A percentile compares a stretch with the other conserved stretches of the same genome.
Conservation (phyloP, 2,113 vertebrate species). For the Callospermophilus lateralis region DNA sequence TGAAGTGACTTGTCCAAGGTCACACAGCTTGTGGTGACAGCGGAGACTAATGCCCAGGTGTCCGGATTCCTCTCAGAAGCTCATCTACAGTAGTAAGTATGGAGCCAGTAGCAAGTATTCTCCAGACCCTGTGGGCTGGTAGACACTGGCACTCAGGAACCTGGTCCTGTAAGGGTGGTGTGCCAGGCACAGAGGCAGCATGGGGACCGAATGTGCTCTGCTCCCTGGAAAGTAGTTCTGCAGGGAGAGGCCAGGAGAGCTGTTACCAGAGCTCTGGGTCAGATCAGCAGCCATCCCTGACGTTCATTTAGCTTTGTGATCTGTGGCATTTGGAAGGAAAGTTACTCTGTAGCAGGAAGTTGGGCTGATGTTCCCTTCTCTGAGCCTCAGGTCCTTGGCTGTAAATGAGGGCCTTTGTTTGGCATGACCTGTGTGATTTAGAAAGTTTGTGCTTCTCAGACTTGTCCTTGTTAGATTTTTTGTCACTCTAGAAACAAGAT, state of each 20-base stretch:
- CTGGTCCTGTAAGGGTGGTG: not conserved
- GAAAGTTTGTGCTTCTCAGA: not conserved
- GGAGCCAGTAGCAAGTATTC: not conserved
- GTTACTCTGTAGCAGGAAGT: not conserved
- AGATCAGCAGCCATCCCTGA: not conserved
- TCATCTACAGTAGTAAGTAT: not conserved
- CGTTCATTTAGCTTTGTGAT: not conserved
- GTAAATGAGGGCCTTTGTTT: not conserved
- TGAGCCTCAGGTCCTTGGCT: not conserved
- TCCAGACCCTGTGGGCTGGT: not conserved
- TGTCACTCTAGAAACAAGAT: not conserved
- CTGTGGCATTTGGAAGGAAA: not conserved
- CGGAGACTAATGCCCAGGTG: not conserved
- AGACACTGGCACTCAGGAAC: not conserved
- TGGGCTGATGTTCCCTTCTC: not conserved
- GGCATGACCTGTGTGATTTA: too few relatives aligned
- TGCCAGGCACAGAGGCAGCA: not conserved
- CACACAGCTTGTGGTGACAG: not conserved
- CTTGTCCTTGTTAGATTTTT: not conserved
- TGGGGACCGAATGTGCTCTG: not conserved
- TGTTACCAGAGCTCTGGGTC: not conserved
- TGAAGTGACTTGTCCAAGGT: slow-evolving; percentile 73
- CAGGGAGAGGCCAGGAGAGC: not conserved
- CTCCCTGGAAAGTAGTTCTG: not conserved
- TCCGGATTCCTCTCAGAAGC: not conserved